phyloP scores from a whole-genome alignment of 1,140 invertebrate species.

The Drosophila subpulchrella region DNA sequence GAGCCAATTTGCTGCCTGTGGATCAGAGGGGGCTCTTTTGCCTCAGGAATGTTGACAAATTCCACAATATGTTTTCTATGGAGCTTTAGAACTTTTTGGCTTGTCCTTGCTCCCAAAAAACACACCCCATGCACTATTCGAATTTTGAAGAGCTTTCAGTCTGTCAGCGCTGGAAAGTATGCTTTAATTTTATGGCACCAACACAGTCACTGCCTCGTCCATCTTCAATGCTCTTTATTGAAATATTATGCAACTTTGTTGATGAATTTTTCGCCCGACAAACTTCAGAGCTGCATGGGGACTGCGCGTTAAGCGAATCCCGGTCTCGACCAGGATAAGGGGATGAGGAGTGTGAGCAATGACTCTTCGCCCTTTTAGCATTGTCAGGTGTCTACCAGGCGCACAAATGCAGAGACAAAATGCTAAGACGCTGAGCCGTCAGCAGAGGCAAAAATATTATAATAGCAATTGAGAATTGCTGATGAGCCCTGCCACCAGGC shows the following conservation, averaged over 20 bases:
- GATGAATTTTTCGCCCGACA: slow-evolving; percentile 78
- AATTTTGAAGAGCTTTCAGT: slow-evolving; percentile 35
- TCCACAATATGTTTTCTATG: slow-evolving; percentile 66
- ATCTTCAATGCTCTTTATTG: slow-evolving; percentile 65
- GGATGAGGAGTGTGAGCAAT: slow-evolving; percentile 12
- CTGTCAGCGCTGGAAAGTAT: slow-evolving; percentile 60
- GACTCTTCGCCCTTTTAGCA: slow-evolving; percentile 50
- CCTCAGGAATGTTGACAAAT: slow-evolving; percentile 50
- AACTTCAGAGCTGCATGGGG: slow-evolving; percentile 66
- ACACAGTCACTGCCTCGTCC: background rate
- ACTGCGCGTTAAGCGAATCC: slow-evolving; percentile 73
- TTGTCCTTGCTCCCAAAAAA: slow-evolving; percentile 31
- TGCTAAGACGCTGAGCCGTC: slow-evolving; percentile 21
- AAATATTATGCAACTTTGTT: slow-evolving; percentile 84
- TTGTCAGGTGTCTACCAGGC: slow-evolving; percentile 78
- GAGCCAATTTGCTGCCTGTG: slow-evolving; percentile 60
- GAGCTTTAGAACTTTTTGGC: slow-evolving; percentile 10
- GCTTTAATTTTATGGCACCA: slow-evolving; percentile 79
- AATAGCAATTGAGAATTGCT: slow-evolving; percentile 84
- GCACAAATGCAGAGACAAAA: background rate
- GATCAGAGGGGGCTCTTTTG: background rate
- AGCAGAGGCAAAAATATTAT: slow-evolving; percentile 76
- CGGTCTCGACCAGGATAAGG: slow-evolving; percentile 12
- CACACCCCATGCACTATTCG: slow-evolving; percentile 77
- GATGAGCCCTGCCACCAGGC: slow-evolving; percentile 71